Conservation (phyloP, 2,888 invertebrate species). For the Tanytarsus gracilentus region DNA sequence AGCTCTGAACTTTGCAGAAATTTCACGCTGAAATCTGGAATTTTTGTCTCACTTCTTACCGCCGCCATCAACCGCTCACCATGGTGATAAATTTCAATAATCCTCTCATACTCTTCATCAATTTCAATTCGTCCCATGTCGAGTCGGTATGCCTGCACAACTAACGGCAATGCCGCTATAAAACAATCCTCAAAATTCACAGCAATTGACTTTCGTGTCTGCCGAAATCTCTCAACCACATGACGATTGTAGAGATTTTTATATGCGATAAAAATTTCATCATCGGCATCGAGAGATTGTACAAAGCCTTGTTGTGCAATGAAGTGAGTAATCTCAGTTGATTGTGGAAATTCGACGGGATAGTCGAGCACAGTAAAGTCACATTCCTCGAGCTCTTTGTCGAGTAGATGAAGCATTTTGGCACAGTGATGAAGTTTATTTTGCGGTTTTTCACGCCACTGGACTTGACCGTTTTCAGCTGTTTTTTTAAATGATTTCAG, state of each 20-base stretch:
- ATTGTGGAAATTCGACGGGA: constrained; percentile 16
- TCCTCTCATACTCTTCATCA: background rate
- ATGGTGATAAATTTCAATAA: background rate
- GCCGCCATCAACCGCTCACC: background rate
- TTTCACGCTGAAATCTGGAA: background rate
- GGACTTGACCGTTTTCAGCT: background rate
- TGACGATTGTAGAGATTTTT: no score
- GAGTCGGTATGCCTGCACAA: background rate
- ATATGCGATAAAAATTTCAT: background rate
- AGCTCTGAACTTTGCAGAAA: background rate
- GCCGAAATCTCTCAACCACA: no score
- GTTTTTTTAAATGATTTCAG: no score
- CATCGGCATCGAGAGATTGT: background rate
- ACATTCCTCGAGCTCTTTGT: background rate
- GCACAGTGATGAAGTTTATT: background rate
- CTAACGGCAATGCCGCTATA: constrained; percentile 3
- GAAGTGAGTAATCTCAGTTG: constrained; percentile 7
- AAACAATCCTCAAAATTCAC: no score
- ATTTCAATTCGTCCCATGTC: background rate
- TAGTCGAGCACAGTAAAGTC: constrained; percentile 22
- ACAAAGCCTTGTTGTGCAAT: constrained; percentile 21
- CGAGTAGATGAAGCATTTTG: constrained; percentile 9
- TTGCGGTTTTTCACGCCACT: background rate
- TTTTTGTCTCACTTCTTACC: background rate
- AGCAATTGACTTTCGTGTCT: no score